phyloP scores from a whole-genome alignment of 2,888 invertebrate species.

The Dryomyza anilis region DNA sequence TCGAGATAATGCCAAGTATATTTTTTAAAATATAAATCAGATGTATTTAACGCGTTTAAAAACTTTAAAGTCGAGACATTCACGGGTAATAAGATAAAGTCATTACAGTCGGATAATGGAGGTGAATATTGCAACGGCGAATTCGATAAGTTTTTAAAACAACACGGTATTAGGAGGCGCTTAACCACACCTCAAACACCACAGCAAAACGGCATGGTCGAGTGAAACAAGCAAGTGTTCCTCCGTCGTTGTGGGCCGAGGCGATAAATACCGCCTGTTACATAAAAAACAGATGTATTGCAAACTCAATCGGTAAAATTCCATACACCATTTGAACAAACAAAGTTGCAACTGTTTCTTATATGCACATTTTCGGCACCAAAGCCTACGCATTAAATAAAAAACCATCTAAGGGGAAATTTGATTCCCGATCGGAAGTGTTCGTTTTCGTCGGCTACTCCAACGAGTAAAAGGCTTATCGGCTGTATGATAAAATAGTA shows the following conservation, averaged over 20 bases:
- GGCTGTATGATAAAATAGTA: constrained; percentile 27
- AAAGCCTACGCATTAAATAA: constrained; percentile 28
- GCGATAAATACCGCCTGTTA: constrained; percentile 31
- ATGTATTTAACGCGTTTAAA: constrained; percentile 28
- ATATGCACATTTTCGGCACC: constrained; percentile 27
- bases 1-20: constrained; percentile 31
- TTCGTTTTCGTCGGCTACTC: constrained; percentile 32
- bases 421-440: constrained; percentile 28
- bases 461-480: constrained; percentile 32
- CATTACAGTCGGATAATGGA: constrained; percentile 34
- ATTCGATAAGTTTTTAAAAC: constrained; percentile 30
- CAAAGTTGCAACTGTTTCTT: constrained; percentile 24
- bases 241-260: constrained; percentile 31
- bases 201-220: constrained; percentile 38
- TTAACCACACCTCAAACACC: constrained; percentile 34
- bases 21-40: constrained; percentile 30
- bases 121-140: constrained; percentile 34
- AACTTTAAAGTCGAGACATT: constrained; percentile 31
- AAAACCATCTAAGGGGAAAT: constrained; percentile 18
- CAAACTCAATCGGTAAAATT: constrained; percentile 25
- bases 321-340: constrained; percentile 26
- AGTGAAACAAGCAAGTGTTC: constrained; percentile 33
- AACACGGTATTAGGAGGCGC: constrained; percentile 33
- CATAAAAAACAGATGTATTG: constrained; percentile 30
- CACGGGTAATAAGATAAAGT: constrained; percentile 29